phyloP scores from a whole-genome alignment of 1,140 invertebrate genomes.

The Rhopalosiphum maidis region DNA sequence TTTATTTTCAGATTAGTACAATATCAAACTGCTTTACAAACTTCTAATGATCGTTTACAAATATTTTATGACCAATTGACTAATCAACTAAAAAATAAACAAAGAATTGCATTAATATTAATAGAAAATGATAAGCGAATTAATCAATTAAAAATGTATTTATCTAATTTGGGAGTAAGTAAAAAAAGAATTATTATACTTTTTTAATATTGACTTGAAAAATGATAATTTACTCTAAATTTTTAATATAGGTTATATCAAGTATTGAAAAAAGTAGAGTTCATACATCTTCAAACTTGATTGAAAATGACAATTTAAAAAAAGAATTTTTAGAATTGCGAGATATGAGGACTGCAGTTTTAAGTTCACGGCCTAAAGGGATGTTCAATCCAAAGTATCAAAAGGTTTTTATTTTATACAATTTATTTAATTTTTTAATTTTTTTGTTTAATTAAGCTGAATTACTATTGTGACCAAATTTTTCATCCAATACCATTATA shows the following conservation, averaged over 20 bases:
- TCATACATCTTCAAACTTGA: constrained; percentile 11
- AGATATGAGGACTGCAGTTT: constrained; percentile 20
- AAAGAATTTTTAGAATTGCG: constrained; percentile 25
- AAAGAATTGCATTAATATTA: not conserved
- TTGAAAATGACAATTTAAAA: constrained; percentile 34
- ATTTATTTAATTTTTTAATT: too few relatives aligned
- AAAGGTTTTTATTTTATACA: constrained; percentile 26
- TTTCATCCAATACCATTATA: too few relatives aligned
- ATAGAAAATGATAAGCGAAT: not conserved
- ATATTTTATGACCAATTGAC: constrained; percentile 28
- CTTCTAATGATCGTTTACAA: constrained; percentile 24
- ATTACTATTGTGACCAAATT: too few relatives aligned
- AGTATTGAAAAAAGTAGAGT: constrained; percentile 47
- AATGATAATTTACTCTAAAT: not conserved
- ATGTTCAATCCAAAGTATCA: constrained; percentile 55
- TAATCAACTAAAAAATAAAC: not conserved
- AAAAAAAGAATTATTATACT: not conserved
- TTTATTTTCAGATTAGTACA: constrained; percentile 33
- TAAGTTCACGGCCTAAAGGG: constrained; percentile 43
- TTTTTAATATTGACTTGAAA: not conserved
- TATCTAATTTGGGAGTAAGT: constrained; percentile 34
- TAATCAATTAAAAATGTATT: not conserved
- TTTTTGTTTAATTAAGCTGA: too few relatives aligned
- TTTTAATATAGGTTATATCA: constrained; percentile 26
- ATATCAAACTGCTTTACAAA: constrained; percentile 14